phyloP scores from a whole-genome alignment of 2,797 vertebrate genomes.

The Vireo griseus region DNA sequence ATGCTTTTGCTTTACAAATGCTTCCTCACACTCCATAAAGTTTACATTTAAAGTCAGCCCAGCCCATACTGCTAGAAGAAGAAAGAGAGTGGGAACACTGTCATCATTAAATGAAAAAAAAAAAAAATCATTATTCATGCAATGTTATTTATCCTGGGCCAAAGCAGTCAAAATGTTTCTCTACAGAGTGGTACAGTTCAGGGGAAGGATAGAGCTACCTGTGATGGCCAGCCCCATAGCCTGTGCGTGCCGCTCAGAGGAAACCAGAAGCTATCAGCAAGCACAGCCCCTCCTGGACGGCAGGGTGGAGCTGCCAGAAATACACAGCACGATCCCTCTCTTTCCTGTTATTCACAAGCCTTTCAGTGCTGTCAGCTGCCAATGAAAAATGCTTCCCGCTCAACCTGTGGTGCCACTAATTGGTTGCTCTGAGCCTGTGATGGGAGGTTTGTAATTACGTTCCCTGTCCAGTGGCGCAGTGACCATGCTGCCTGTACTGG shows the following conservation, averaged over 20 bases:
- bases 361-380: background rate
- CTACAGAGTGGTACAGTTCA: background rate
- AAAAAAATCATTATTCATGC: background rate
- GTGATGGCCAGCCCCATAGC: background rate
- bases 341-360: constrained; percentile 64
- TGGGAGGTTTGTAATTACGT: background rate
- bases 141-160: background rate
- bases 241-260: background rate
- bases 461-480: accelerated
- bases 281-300: constrained; percentile 2
- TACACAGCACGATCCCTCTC: background rate
- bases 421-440: background rate
- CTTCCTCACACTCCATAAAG: background rate
- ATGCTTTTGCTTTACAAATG: constrained; percentile 52
- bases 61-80: background rate
- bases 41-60: constrained; percentile 8
- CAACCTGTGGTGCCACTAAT: background rate
- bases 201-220: background rate
- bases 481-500: accelerated
- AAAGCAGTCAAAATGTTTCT: background rate
- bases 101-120: background rate
- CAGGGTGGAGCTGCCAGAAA: constrained; percentile 16
- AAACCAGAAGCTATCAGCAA: constrained; percentile 25
- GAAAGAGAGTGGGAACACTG: background rate
- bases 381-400: constrained; percentile 43